These are phyloP conservation scores for Prostheceraeus crozeri DNA, from an alignment of 2,888 invertebrate species.

Conservation along the genomic window DNA sequence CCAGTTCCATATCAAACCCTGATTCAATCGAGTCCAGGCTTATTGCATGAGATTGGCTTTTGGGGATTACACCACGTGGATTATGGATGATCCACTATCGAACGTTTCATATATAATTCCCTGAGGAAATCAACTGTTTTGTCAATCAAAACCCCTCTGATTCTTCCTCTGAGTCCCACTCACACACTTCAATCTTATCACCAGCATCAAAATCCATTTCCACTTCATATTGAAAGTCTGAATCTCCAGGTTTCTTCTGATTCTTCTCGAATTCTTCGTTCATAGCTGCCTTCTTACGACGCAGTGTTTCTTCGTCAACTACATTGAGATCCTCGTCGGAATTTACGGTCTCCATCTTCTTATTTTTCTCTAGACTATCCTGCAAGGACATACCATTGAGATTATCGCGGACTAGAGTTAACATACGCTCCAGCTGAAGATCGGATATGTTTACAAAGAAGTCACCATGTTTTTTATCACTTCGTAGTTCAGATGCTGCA, in stretches of 20 bases:
- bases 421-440: constrained; percentile 56
- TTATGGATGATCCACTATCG: too few relatives aligned
- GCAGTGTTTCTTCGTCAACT: constrained; percentile 55
- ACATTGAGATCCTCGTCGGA: constrained; percentile 50
- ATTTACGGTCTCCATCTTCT: constrained; percentile 28
- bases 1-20: too few relatives aligned
- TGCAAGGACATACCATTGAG: constrained; percentile 55
- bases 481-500: constrained; percentile 51
- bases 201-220: constrained; percentile 55
- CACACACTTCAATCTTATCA: constrained; percentile 51
- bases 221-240: constrained; percentile 59
- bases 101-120: too few relatives aligned
- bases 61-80: too few relatives aligned
- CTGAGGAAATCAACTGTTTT: too few relatives aligned
- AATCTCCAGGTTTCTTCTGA: constrained; percentile 56
- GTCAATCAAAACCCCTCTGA: too few relatives aligned
- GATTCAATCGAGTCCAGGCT: too few relatives aligned
- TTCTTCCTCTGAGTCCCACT: constrained; percentile 58
- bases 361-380: constrained; percentile 53
- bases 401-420: constrained; percentile 58
- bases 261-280: constrained; percentile 58
- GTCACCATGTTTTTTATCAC: constrained; percentile 51
- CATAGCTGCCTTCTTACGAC: constrained; percentile 59
- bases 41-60: too few relatives aligned
- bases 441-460: constrained; percentile 47